Base-by-base conservation (phyloP, 2,888 invertebrate species). In the Ophonus ardosiacus region DNA sequence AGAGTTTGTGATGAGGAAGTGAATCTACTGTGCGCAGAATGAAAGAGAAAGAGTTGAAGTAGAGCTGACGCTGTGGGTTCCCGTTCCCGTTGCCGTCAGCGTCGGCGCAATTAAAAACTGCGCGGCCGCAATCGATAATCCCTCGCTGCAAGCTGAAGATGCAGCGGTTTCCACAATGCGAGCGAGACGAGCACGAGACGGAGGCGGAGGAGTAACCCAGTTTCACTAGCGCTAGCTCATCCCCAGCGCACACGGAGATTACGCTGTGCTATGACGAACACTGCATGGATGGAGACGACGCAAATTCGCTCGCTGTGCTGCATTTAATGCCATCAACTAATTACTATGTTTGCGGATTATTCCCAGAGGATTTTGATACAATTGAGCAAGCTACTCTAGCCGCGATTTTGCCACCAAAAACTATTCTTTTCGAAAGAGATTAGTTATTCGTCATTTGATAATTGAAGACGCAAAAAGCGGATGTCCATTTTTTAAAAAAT, bases 91-190 rank as follows among this genome's bases (percentile, higher is more conserved):
- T n/a, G 56, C n/a, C 59, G 7, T 57, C 85, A 82, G 89, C 88
- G 88, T 88, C 88, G 89, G 89, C 89, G 89, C 89, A 89, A 89
- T 89, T 89, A 89, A 89, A 89, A 89, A 89, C 88, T 87, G 88
- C 86, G 88, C 87, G 85, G 79, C 85, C 87, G 86, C 88, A 88
- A 89, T 88, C 88, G 88, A 88, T 88, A 88, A 88, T 88, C 88
- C 88, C 85, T 86, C 85, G 83, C 85, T 88, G 87, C 88, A 88
- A 87, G 87, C 88, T 87, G 68, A 78, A 78, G 78, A 78, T 78
- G 78, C 78, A 78, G 31, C 68, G 68, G 40, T 68, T 68, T 68
- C 40, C 10, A 65, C 68, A 31, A 68, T 65, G 65, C 24, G 65
- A 18, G 65, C 59, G 59, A 18, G 59, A 61, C 43, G 43, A 51